Percentiles rank a stretch among this genome's conserved stretches.
These are phyloP conservation scores for Eudemis profundana DNA, from an alignment of 2,888 invertebrate genomes.

Conservation along the genomic window DNA sequence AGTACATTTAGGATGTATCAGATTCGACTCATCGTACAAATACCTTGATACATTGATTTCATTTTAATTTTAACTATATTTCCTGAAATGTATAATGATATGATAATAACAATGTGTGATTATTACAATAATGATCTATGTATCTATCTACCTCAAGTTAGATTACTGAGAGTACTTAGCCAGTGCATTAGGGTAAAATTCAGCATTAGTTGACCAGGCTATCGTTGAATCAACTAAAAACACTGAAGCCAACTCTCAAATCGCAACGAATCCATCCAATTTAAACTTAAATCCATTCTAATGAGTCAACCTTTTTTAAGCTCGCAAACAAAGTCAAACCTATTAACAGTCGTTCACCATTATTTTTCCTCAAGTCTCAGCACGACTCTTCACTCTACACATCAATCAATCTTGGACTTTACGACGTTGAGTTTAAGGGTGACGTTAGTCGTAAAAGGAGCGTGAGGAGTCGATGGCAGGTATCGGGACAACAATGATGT, in stretches of 20 bases:
- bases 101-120: too few relatives aligned
- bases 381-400: conserved; percentile 38
- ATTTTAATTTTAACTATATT: too few relatives aligned
- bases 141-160: too few relatives aligned
- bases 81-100: too few relatives aligned
- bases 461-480: conserved; percentile 64
- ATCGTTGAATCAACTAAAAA: conserved; percentile 9
- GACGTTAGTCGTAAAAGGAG: conserved; percentile 37
- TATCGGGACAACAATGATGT: conserved; percentile 77
- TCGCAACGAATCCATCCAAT: conserved; percentile 37
- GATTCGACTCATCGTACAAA: too few relatives aligned
- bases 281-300: conserved; percentile 44
- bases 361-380: conserved; percentile 43
- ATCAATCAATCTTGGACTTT: conserved; percentile 22
- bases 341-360: conserved; percentile 45
- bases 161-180: too few relatives aligned
- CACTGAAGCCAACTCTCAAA: conserved; percentile 17
- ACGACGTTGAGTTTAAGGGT: conserved; percentile 29
- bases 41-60: too few relatives aligned
- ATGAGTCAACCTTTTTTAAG: conserved; percentile 43
- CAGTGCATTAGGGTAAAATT: too few relatives aligned
- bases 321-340: conserved; percentile 41
- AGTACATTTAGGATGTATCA: too few relatives aligned
- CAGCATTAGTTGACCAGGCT: neutral
- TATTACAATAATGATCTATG: too few relatives aligned